Evolutionary conservation across 2,113 vertebrate species (phyloP), one percentile per base, ranked within the genome.

Genomic region (Tachysurus vachellii): DNA sequence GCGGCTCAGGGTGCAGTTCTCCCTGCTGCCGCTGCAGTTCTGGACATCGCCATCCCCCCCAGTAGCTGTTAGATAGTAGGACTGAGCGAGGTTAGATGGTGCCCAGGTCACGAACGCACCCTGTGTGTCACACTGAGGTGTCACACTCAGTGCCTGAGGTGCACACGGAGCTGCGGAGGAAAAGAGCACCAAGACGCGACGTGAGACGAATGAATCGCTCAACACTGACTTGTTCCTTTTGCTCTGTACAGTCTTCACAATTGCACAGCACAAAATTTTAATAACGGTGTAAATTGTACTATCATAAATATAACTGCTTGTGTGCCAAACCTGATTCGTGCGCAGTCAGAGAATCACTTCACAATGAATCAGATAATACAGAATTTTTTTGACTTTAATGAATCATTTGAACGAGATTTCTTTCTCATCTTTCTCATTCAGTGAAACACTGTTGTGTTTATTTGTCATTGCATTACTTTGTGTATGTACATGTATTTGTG

Each of bases 101-200:
- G 71, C 85, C 94, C 95, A 96, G 10, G 88, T 88, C 73, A 94
- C 92, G 1, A 31, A 42, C 31, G 88, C 88, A 0, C 90, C 93
- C 0, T 88, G 86, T 2, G 80, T 53, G 9, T 92, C 87, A 59
- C 95, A 95, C 0, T 85, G 64, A 0, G 83, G 82, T 1, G 50
- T 71, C 56, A 86, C 85, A 0, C 57, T 90, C 84, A 96, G 86
- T 26, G 89, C 89, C 61, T 75, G 59, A n/a, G 96, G 95, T 21
- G 85, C 70, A 86, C 95, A 96, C 9, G 96, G 96, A 0, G 90
- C 96, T 96, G 82, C 19, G 82, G 84, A 64, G 7, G n/a, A 54
- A 26, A 81, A 14, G 14, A 64, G 5, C 14, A 75, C 42, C 6
- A 54, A 54, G 53, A 21, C 9, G n/a, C 12, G 44, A 2, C 6